Percentiles rank a stretch among this genome's conserved stretches.
Conservation (phyloP, 2,797 vertebrate species). For the Spheniscus humboldti region DNA sequence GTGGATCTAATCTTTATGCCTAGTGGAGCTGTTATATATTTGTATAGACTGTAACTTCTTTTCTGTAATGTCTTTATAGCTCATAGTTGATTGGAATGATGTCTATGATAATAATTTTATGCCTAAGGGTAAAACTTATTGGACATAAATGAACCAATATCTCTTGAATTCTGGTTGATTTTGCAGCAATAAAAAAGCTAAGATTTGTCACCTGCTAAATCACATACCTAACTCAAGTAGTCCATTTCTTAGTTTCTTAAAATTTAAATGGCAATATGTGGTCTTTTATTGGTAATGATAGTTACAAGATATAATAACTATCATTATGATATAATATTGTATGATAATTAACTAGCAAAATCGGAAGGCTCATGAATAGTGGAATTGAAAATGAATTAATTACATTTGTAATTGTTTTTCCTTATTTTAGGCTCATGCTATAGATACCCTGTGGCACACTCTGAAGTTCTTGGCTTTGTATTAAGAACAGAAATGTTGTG, state of each 20-base stretch:
- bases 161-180: neutral
- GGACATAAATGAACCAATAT: neutral
- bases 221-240: neutral
- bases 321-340: neutral
- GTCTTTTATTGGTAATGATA: neutral
- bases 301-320: neutral
- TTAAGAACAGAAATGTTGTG: neutral
- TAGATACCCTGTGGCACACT: neutral
- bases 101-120: neutral
- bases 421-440: neutral
- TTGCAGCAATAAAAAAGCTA: neutral
- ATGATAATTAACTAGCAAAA: neutral
- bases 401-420: neutral
- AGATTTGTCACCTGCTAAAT: neutral
- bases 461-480: neutral
- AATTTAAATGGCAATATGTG: neutral
- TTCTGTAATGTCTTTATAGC: slow-evolving; percentile 22
- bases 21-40: slow-evolving; percentile 31
- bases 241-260: neutral
- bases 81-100: neutral
- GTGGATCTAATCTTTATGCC: slow-evolving; percentile 56
- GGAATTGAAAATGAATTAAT: neutral
- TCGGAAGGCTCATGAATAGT: neutral
- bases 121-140: neutral
- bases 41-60: slow-evolving; percentile 33